Base-by-base conservation (phyloP, 2,797 vertebrate genomes). In the Tapera naevia region DNA sequence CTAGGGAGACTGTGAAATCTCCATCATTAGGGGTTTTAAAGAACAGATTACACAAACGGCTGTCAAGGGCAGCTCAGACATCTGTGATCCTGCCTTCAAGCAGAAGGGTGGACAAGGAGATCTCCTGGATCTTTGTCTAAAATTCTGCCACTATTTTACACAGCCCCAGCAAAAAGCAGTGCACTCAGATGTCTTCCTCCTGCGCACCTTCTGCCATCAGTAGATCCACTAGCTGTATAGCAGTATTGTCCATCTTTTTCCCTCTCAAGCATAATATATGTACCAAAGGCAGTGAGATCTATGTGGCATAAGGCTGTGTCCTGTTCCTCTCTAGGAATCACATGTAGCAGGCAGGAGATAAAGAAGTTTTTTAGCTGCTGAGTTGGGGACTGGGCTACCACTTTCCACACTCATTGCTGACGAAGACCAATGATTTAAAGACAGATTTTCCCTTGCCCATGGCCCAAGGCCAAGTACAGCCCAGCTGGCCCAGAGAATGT, bases 61-160 rank as follows among this genome's bases (percentile, higher is more conserved):
- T 93, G 74, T 46, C 71, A 61, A 80, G 89, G 27, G 54, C 54
- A 92, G n/a, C 62, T 93, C 73, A 94, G 64, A 76, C 17, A 7
- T 50, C 56, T 3, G 2, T 56, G 46, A 41, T 69, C 17, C 48
- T 86, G 79, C 51, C n/a, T 93, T 58, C 28, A 12, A 60, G 41
- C 14, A 82, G 71, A 85, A 25, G 3, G 3, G 9, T 60, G 18
- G 43, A 70, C 35, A 57, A 70, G 56, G 37, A 80, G 15, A 56
- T 22, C 32, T 53, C 53, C 64, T 80, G 78, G 24, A 72, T 54
- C 18, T 86, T 41, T 37, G 9, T 72, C 80, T 78, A 39, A 70
- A 46, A 86, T 85, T 87, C 41, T 71, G 19, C 11, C 24, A 23
- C 58, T 85, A 37, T 86, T 83, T 51, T 80, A 27, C 25, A 76